These are phyloP conservation scores for Helogale parvula DNA, from an alignment of 2,113 vertebrate species.

Conservation along the genomic window DNA sequence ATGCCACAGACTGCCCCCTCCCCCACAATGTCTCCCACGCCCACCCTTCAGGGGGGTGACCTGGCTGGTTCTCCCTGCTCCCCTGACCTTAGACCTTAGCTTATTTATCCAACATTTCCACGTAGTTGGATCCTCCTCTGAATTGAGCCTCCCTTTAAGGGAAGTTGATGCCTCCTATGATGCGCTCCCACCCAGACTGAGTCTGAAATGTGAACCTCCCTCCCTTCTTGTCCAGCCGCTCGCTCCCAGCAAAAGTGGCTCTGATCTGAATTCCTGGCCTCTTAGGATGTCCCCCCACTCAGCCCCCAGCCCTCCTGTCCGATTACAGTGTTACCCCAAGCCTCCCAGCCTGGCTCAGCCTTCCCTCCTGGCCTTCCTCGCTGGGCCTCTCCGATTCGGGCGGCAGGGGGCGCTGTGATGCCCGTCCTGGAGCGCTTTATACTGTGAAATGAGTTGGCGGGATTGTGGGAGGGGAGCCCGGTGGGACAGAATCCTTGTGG, in stretches of 20 bases:
- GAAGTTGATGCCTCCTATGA: not conserved
- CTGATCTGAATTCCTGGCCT: not conserved
- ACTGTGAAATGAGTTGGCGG: slow-evolving; percentile 78
- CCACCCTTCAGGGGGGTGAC: not conserved
- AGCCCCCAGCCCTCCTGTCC: not conserved
- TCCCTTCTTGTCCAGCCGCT: not conserved
- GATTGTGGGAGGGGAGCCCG: not conserved
- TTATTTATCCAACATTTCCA: slow-evolving; percentile 33
- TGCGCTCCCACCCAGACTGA: not conserved
- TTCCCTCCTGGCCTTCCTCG: slow-evolving; percentile 58
- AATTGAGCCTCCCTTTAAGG: slow-evolving; percentile 17
- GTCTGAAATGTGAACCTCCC: slow-evolving; percentile 75
- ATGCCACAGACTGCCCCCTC: not conserved
- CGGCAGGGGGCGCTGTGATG: slow-evolving; percentile 65
- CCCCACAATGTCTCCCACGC: not conserved
- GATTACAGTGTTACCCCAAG: slow-evolving; percentile 46
- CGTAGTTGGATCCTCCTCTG: not conserved
- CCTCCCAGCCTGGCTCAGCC: not conserved
- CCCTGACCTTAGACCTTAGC: not conserved
- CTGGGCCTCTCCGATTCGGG: slow-evolving; percentile 68
- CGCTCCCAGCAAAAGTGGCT: not conserved
- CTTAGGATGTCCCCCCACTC: not conserved
- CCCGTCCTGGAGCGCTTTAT: slow-evolving; percentile 68
- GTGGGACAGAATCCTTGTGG: not conserved
- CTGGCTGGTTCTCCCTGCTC: not conserved